Base-by-base conservation (phyloP, 2,888 invertebrate species). In the Latheticus oryzae region DNA sequence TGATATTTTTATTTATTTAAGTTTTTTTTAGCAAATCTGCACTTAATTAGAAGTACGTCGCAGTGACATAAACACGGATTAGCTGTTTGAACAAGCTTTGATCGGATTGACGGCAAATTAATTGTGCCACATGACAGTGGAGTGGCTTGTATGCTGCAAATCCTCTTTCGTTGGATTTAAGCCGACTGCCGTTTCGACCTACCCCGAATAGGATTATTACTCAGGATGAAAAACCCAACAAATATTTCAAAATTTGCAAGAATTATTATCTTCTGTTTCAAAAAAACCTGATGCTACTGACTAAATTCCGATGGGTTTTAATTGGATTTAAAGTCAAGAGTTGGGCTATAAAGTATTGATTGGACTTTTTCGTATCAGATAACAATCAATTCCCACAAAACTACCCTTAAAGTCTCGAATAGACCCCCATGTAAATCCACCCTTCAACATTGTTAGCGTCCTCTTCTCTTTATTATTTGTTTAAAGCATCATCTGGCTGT, bases 101-200 rank as follows among this genome's bases (percentile, higher is more conserved):
- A 76, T 76, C 74, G 72, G 76, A 76, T 76, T 75, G 76, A 76
- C 76, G 74, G 74, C 72, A 73, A 76, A 75, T 76, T 76, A 76
- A 76, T 76, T 76, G 76, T 75, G 73, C 75, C 74, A 65, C 74
- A 73, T 73, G 74, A 73, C 75, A 72, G 70, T 60, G 45, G 65
- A 67, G 69, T 65, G 68, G 66, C 65, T 69, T 69, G 72, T 61
- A 70, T 61, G 67, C 68, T 61, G 67, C 66, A 71, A 75, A 76
- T 76, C 76, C 75, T 71, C 75, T 76, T 76, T 75, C 66, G 72
- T 64, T 74, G 74, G 74, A 66, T 71, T 61, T 76, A 76, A 76
- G 74, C 75, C 65, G 69, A 64, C 69, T 68, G 64, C 42, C 60
- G 65, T 60, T 63, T 58, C 60, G 60, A 58, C 55, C 60, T 50